Base-by-base conservation (phyloP, 2,888 invertebrate species). In the Argyresthia albistria region DNA sequence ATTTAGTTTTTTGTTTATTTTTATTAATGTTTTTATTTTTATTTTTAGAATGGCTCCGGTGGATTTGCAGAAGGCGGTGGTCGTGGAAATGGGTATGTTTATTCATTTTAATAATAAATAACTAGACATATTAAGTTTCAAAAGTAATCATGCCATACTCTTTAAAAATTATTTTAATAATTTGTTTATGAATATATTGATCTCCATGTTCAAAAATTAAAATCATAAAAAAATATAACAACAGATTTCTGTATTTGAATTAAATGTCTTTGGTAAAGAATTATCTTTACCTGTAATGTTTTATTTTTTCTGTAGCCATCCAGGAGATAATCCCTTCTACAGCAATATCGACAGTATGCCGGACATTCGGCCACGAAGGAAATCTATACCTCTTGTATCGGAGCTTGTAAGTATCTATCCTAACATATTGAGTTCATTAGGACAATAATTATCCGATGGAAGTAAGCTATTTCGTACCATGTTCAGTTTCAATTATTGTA, bases 341-440 rank as follows among this genome's bases (percentile, higher is more conserved):
- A 98, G 97, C 84, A 97, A 97, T 83, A 99, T 99, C 88, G 99
- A 99, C 91, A 99, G 98, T 74, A 98, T 97, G 97, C 99, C 99
- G 51, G 98, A 99, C 81, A 98, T 99, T 82, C 93, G 98, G 71
- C 97, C 98, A 53, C 91, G 97, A 69, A 91, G 98, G 75, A 99
- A 99, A 88, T 98, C 98, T 52, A 98, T 99, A 73, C 98, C 99
- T 37, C 91, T 99, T 71, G 99, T 99, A 69, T 98, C 98, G 57
- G 99, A 99, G 89, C 91, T 99, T 93, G 99, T 99, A 92, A 93
- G 97, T 93, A 73, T n/a, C n/a, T n/a, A 63, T 56, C 54, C 39
- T 48, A 49, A 57, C 65, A 69, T 69, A 25, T 25, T 25, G n/a
- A n/a, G 62, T 61, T 63, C 64, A 64, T 66, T 67, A 68, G 68